Evolutionary conservation across 2,113 vertebrate genomes (phyloP), one percentile per base, ranked within the genome.

Genomic region (Lycaon pictus): DNA sequence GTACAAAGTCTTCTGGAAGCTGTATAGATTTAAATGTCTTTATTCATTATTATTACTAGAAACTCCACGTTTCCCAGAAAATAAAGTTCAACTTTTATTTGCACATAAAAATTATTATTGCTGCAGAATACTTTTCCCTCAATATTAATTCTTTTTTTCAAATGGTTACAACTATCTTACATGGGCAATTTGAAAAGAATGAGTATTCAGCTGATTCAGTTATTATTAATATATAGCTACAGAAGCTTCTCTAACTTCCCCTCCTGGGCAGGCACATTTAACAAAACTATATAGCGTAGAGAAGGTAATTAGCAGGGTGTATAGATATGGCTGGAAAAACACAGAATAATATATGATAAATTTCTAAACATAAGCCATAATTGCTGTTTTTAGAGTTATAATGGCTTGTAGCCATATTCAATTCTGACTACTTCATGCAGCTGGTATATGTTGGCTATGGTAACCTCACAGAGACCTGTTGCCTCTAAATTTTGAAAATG

Each of bases 151-250:
- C 88, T 95, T 85, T 7, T 95, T 95, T 90, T 90, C n/a, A 82
- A 69, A 84, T 29, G 8, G 11, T 37, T 92, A 91, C 11, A 88
- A 11, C 25, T 90, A 90, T 94, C 29, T 97, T 69, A 96, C 8
- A 43, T 7, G 32, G 10, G 1, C n/a, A 95, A 72, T 97, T 93
- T 83, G 79, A 95, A 88, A 98, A 95, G 20, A 97, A 32, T n/a
- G 7, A 95, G 76, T 5, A 55, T 43, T 55, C 19, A 81, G 83
- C 69, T 35, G n/a, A 23, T 60, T 37, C 20, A 11, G 11, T 51
- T 91, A 37, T 82, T 53, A 55, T 9, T 29, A 76, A 87, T 48
- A 90, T 7, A 62, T 17, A 82, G 16, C 16, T 53, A 85, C 3
- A 48, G 25, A 32, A 22, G 9, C 60, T 29, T 79, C 11, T 62